Conservation (phyloP, 2,797 vertebrate species). For the Graptemys geographica region DNA sequence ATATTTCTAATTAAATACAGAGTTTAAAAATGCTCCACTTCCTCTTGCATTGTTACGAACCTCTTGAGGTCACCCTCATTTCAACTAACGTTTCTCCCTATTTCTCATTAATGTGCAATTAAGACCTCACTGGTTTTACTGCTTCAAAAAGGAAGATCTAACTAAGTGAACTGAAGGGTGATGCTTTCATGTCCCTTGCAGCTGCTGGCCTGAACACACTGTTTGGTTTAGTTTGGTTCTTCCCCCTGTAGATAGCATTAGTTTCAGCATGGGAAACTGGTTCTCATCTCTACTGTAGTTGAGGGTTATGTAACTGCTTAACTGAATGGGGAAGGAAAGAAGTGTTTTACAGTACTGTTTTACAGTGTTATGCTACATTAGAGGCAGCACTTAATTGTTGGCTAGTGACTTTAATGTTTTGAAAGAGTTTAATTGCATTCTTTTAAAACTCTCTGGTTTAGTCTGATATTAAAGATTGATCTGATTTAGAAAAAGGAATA, state of each 20-base stretch:
- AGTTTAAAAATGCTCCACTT: not conserved
- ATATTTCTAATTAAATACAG: too few relatives aligned
- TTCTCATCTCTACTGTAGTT: not conserved
- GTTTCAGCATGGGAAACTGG: fast-evolving
- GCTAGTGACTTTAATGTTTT: not conserved
- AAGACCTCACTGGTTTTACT: too few relatives aligned
- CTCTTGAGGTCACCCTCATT: too few relatives aligned
- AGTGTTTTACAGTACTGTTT: fast-evolving
- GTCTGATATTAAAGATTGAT: not conserved
- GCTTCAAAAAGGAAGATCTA: not conserved
- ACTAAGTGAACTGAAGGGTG: not conserved
- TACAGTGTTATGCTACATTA: not conserved
- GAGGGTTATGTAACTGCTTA: not conserved
- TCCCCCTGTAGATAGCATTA: not conserved
- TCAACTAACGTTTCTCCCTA: too few relatives aligned
- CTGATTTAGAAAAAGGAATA: not conserved
- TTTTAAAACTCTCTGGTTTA: not conserved
- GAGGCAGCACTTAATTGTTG: not conserved
- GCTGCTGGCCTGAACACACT: not conserved
- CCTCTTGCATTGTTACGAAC: not conserved
- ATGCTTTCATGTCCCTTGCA: not conserved
- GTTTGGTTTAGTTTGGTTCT: not conserved
- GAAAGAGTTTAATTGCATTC: not conserved
- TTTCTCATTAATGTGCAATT: too few relatives aligned
- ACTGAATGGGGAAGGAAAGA: not conserved